phyloP scores from a whole-genome alignment of 2,888 invertebrate species.

The Thysanoteuthis rhombus region DNA sequence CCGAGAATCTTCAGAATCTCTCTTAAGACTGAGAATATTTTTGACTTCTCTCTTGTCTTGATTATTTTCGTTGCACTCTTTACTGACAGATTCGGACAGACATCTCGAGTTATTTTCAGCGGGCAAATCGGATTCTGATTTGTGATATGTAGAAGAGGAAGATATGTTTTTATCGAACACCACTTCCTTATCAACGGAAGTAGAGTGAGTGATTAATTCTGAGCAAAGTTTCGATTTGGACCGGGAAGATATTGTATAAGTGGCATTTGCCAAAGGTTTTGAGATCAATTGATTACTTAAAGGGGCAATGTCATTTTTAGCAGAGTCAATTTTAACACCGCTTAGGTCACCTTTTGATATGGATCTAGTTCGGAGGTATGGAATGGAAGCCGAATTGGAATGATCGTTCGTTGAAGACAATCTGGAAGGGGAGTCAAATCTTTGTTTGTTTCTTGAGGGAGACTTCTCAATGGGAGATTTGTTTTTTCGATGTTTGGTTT shows the following conservation, averaged over 20 bases:
- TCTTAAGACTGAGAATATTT: neutral
- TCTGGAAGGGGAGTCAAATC: neutral
- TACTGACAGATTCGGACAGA: too few species aligned
- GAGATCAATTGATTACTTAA: neutral
- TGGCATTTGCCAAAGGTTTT: neutral
- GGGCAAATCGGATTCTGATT: too few species aligned
- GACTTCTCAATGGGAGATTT: neutral
- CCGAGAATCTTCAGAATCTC: too few species aligned
- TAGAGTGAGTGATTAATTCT: neutral
- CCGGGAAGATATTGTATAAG: neutral
- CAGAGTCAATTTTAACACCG: too few species aligned
- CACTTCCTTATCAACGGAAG: too few species aligned
- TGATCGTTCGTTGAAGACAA: too few species aligned
- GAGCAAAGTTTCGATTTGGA: neutral
- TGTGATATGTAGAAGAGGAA: neutral
- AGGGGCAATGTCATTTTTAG: neutral
- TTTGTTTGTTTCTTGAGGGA: neutral
- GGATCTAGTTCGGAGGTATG: neutral
- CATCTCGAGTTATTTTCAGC: too few species aligned
- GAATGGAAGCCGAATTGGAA: neutral
- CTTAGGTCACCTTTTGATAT: neutral
- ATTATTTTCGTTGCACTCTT: neutral
- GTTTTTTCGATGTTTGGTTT: neutral
- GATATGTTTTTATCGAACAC: neutral
- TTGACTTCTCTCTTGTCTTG: too few species aligned